These are phyloP conservation scores for Epizoanthus stellaris DNA, from an alignment of 92 coral and sea anemone species.

Conservation along the genomic window DNA sequence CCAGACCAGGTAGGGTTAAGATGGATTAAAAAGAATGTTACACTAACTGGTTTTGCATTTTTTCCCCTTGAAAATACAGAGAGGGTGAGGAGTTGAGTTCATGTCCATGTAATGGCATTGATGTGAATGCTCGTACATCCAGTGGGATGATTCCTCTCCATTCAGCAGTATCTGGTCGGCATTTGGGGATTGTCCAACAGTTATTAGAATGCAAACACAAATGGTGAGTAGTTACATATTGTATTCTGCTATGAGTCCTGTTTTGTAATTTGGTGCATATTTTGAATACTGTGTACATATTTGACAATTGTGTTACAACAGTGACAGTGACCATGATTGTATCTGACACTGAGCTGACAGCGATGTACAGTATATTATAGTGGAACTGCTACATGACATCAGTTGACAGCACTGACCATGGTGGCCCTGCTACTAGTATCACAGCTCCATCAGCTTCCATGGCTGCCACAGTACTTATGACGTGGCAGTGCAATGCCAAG, in stretches of 20 bases:
- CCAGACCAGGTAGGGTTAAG: too few species aligned
- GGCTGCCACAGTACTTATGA: too few species aligned
- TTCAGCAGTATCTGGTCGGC: slow-evolving; percentile 86
- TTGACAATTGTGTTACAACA: too few species aligned
- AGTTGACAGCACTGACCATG: too few species aligned
- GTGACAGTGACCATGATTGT: background rate
- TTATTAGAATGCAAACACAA: slow-evolving; percentile 72
- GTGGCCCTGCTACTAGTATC: too few species aligned
- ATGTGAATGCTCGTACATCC: slow-evolving; percentile 81
- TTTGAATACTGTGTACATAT: background rate
- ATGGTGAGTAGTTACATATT: slow-evolving; percentile 72
- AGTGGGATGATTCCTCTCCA: slow-evolving; percentile 95
- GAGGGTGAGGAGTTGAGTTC: slow-evolving; percentile 65
- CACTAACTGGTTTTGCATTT: background rate
- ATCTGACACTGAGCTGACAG: too few species aligned
- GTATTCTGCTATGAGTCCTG: background rate
- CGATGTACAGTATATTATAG: background rate
- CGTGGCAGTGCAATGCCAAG: too few species aligned
- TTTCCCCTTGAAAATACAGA: background rate
- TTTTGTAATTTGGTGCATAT: background rate
- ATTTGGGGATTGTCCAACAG: slow-evolving; percentile 66
- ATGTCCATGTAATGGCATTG: slow-evolving; percentile 76
- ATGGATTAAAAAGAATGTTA: too few species aligned
- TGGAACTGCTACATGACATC: too few species aligned
- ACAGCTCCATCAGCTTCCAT: too few species aligned